A percentile compares a stretch with the other conserved stretches of the same genome.
Conservation (phyloP, 1,140 invertebrate species). For the Aphis gossypii region DNA sequence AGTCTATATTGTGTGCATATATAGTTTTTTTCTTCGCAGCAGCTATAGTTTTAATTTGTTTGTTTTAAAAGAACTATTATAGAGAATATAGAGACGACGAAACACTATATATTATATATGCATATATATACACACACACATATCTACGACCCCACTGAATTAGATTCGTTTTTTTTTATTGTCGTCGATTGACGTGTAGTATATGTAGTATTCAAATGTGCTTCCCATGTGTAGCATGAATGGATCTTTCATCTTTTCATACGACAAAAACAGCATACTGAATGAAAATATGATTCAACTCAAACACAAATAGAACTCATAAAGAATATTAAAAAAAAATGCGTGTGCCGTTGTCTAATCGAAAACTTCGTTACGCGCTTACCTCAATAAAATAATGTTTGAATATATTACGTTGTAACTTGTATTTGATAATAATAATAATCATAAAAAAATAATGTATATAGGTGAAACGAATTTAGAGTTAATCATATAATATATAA, state of each 20-base stretch:
- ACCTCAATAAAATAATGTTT: neutral
- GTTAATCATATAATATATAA: neutral
- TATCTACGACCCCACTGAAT: neutral
- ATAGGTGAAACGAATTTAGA: neutral
- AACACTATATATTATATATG: neutral
- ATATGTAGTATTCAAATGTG: neutral
- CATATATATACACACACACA: neutral
- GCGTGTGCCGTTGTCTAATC: neutral
- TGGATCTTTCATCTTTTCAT: slow-evolving; percentile 1
- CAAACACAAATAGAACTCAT: neutral
- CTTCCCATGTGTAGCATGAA: neutral
- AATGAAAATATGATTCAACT: slow-evolving; percentile 2
- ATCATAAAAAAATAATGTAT: neutral
- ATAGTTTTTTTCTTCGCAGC: neutral
- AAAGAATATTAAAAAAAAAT: neutral
- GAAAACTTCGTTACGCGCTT: neutral
- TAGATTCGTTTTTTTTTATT: neutral
- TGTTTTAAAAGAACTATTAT: slow-evolving; percentile 8
- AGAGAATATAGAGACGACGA: neutral
- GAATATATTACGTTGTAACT: neutral
- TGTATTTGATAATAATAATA: neutral
- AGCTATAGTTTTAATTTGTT: neutral
- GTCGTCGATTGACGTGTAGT: slow-evolving; percentile 5
- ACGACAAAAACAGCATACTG: neutral
- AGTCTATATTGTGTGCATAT: slow-evolving; percentile 8